Base-by-base conservation (phyloP, 2,888 invertebrate genomes). In the Camponotus fellah region DNA sequence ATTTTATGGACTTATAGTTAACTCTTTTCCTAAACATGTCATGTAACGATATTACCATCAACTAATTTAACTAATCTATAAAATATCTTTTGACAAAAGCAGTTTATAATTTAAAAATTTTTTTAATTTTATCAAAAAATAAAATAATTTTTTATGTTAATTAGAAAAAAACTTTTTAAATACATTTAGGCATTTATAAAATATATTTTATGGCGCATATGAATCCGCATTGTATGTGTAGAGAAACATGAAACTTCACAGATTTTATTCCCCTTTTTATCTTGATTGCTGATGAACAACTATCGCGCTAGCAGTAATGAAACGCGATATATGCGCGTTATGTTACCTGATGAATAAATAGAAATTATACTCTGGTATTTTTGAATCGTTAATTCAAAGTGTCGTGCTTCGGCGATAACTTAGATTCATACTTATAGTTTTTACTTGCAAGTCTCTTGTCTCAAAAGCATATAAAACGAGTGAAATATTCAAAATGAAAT, bases 361-460 rank as follows among this genome's bases (percentile, higher is more conserved):
- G 72, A 60, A 72, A 72, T 60, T 72, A 58, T 72, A 72, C n/a
- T 58, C 32, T 17, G 40, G 37, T n/a, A 53, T 71, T 71, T 43
- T 60, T 17, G 17, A 43, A 58, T 43, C 32, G 58, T 72, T 72
- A 60, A 72, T 58, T 60, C n/a, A 14, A 72, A 40, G 58, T 58
- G 71, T 56, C 56, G 53, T 34, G 69, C 17, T 34, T 56, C 26
- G 17, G 5, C 72, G 32, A 72, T 72, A 72, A 72, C 6, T 71
- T 34, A 64, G 37, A 4, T 49, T 9, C 53, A 3, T 32, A 26
- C 26, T 71, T 71, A 21, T 34, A 53, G n/a, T 34, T 26, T 3
- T 17, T n/a, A n/a, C 34, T 37, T 8, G 14, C 37, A 46, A n/a
- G 2, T 43, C 10, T 49, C 17, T 43, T 17, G 9, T 12, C 21